A percentile compares a stretch with the other conserved stretches of the same genome.
These are phyloP conservation scores for Zenarchopterus dispar DNA, from an alignment of 2,797 vertebrate genomes.

Conservation along the genomic window DNA sequence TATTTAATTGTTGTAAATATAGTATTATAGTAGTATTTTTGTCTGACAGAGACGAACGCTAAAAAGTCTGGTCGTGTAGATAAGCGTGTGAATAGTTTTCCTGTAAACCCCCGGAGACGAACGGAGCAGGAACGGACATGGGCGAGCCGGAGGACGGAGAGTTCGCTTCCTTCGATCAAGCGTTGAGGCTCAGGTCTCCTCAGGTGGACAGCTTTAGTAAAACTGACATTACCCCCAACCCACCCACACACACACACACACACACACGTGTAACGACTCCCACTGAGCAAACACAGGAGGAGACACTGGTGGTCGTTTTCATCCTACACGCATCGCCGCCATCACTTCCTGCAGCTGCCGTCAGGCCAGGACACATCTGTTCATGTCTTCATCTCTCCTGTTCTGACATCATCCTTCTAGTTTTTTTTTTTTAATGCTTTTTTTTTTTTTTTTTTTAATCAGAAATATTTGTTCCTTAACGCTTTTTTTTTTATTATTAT, in stretches of 20 bases:
- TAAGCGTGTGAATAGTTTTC: conserved; percentile 81
- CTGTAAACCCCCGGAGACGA: conserved; percentile 85
- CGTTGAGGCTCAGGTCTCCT: conserved; percentile 53
- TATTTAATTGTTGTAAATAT: conserved; percentile 97
- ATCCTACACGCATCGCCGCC: conserved; percentile 49
- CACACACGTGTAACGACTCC: conserved; percentile 15
- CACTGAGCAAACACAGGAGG: conserved; percentile 70
- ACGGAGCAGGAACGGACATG: conserved; percentile 62
- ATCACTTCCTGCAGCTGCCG: conserved; percentile 46
- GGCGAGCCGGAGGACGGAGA: conserved; percentile 70
- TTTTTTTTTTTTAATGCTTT: conserved; percentile 4
- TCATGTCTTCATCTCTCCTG: conserved; percentile 27
- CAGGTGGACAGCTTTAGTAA: conserved; percentile 52
- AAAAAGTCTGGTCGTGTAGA: conserved; percentile 85
- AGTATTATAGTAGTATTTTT: conserved; percentile 89
- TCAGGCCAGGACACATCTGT: conserved; percentile 23
- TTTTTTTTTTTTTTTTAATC: conserved; percentile 59
- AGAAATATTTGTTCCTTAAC: conserved; percentile 35
- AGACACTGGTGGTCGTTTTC: conserved; percentile 37
- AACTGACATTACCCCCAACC: conserved; percentile 30
- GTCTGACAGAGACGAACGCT: conserved; percentile 82
- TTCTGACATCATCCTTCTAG: conserved; percentile 27
- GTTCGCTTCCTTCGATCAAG: conserved; percentile 59
- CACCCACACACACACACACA: too few relatives aligned
- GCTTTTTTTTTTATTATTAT: conserved; percentile 78